Conservation (phyloP, 2,113 vertebrate species). For the Grammomys dolichurus region DNA sequence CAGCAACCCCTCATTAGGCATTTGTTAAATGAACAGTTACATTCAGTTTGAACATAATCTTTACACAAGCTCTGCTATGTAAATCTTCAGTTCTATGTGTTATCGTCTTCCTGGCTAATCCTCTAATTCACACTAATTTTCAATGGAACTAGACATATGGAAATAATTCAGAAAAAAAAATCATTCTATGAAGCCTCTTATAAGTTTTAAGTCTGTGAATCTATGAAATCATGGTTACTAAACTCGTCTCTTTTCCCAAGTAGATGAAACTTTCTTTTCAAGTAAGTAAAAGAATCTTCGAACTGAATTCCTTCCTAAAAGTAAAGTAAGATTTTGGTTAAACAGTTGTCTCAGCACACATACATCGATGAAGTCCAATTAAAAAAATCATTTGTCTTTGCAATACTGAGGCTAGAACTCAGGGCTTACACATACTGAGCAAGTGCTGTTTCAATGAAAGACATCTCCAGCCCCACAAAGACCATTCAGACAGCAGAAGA, state of each 20-base stretch:
- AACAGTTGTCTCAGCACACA: constrained; percentile 9
- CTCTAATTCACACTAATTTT: background rate
- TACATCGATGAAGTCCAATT: background rate
- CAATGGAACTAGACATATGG: background rate
- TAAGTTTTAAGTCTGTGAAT: background rate
- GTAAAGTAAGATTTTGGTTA: background rate
- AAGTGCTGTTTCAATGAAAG: background rate
- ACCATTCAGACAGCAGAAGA: background rate
- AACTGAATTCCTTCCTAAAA: constrained; percentile 37
- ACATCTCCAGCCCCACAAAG: background rate
- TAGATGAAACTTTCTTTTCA: background rate
- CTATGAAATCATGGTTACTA: background rate
- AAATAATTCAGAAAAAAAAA: background rate
- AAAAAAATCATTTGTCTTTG: constrained; percentile 7
- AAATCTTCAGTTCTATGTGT: background rate
- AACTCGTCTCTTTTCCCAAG: background rate
- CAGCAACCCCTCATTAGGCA: background rate
- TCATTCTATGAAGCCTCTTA: background rate
- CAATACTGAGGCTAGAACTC: background rate
- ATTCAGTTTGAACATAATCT: background rate
- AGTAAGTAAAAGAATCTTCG: background rate
- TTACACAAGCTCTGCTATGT: background rate
- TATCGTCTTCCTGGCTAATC: background rate
- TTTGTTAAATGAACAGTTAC: background rate
- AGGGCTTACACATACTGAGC: background rate